Conservation (phyloP, 2,888 invertebrate species). For the Ryuthela nishihirai region DNA sequence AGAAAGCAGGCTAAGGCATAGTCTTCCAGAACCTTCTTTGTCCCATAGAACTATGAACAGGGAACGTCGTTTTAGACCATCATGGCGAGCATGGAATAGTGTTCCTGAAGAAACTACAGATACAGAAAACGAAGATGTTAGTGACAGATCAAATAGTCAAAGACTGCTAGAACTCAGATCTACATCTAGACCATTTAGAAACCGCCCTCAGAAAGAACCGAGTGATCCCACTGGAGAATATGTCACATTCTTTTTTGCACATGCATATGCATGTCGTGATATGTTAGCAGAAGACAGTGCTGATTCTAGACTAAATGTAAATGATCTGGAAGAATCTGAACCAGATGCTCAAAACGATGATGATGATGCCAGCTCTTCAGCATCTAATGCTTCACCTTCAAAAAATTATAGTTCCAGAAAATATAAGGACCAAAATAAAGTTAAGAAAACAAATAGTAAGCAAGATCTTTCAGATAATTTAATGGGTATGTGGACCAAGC, state of each 20-base stretch:
- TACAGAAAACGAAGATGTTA: conserved; percentile 44
- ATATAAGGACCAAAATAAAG: not conserved
- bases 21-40: conserved; percentile 30
- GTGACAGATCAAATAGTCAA: conserved; percentile 22
- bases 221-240: conserved; percentile 38
- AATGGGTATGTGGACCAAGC: not conserved
- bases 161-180: conserved; percentile 27
- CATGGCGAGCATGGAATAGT: conserved; percentile 32
- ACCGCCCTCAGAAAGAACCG: conserved; percentile 17
- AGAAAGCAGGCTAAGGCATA: conserved; percentile 20
- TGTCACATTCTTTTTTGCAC: conserved; percentile 42
- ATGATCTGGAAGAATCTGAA: not conserved
- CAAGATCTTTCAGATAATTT: not conserved
- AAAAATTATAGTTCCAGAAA: not conserved
- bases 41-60: conserved; percentile 4
- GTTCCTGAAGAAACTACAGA: conserved; percentile 45
- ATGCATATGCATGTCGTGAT: conserved; percentile 29
- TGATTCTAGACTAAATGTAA: not conserved
- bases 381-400: not conserved
- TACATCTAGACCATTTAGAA: conserved; percentile 19
- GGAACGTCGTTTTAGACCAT: conserved; percentile 20
- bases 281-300: conserved; percentile 14
- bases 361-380: not conserved
- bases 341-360: not conserved
- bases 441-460: not conserved